Conservation (phyloP, 2,888 invertebrate genomes). For the Nomada fucata region DNA sequence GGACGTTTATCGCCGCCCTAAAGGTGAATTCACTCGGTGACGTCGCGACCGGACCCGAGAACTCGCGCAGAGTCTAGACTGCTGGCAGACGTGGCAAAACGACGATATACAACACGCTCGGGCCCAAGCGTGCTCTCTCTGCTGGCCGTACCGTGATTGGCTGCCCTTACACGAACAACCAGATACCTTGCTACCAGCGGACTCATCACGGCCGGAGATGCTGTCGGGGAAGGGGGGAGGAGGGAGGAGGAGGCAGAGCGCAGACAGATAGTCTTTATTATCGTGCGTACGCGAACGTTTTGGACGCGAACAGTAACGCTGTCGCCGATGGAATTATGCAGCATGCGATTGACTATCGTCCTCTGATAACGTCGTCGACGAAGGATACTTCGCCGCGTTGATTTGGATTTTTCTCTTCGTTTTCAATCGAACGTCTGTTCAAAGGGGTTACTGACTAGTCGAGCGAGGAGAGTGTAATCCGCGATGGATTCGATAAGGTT, state of each 20-base stretch:
- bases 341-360: constrained; percentile 1
- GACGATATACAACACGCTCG: constrained; percentile 72
- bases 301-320: background rate
- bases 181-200: constrained; percentile 51
- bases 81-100: constrained; percentile 81
- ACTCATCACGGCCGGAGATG: constrained; percentile 42
- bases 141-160: constrained; percentile 57
- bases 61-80: constrained; percentile 78
- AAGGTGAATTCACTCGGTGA: constrained; percentile 76
- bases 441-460: too few relatives aligned
- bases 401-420: background rate
- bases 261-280: constrained; percentile 35
- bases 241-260: background rate
- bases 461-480: too few relatives aligned
- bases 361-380: background rate
- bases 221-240: background rate
- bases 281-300: constrained; percentile 19
- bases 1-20: constrained; percentile 74
- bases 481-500: too few relatives aligned
- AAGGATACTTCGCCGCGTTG: background rate
- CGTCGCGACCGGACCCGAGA: constrained; percentile 72
- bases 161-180: constrained; percentile 56
- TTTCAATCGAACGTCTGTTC: background rate
- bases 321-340: constrained; percentile 35
- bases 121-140: constrained; percentile 47